Percentiles rank a stretch among this genome's conserved stretches.
These are phyloP conservation scores for Andrena praecox DNA, from an alignment of 2,888 invertebrate species.

Conservation along the genomic window DNA sequence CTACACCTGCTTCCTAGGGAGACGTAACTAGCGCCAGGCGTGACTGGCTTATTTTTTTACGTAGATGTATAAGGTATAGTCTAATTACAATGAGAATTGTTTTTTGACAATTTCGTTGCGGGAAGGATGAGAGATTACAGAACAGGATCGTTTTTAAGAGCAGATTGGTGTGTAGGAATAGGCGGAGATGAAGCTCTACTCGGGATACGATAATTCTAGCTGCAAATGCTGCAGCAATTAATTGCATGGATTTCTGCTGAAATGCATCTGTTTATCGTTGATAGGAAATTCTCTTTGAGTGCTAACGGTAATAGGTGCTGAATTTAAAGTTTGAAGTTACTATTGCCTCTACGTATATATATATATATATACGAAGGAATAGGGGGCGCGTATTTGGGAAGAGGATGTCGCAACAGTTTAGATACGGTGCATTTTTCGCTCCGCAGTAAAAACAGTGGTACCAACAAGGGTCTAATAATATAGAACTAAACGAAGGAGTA, in stretches of 20 bases:
- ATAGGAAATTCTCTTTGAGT: background rate
- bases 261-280: background rate
- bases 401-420: slow-evolving; percentile 11
- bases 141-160: slow-evolving; percentile 36
- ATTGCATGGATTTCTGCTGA: slow-evolving; percentile 4
- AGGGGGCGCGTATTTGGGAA: background rate
- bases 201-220: background rate
- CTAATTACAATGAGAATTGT: slow-evolving; percentile 72
- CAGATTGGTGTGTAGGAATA: slow-evolving; percentile 11
- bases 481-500: background rate
- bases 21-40: slow-evolving; percentile 57
- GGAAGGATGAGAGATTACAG: slow-evolving; percentile 48
- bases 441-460: slow-evolving; percentile 13
- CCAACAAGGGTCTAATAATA: background rate
- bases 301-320: background rate
- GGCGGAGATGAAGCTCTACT: background rate
- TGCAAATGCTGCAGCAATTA: background rate
- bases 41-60: slow-evolving; percentile 72
- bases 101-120: slow-evolving; percentile 69
- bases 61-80: slow-evolving; percentile 72
- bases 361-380: background rate
- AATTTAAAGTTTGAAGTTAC: slow-evolving; percentile 18
- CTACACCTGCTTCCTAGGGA: slow-evolving; percentile 78
- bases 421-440: slow-evolving; percentile 37
- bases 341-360: background rate